phyloP scores from a whole-genome alignment of 2,888 invertebrate genomes.

The Alloscopus bannaensis region DNA sequence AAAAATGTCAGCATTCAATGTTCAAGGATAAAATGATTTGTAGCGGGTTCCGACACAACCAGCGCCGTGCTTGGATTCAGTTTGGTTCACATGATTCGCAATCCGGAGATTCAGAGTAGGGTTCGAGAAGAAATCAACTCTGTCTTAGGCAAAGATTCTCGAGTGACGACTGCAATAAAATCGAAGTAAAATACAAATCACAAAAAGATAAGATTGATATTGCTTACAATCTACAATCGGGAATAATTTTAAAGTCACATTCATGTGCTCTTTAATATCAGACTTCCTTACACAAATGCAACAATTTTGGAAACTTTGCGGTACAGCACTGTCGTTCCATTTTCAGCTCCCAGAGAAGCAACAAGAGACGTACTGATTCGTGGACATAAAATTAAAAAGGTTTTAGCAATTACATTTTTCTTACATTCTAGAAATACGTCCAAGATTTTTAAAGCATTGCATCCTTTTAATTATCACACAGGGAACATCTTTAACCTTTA shows the following conservation, averaged over 20 bases:
- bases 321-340: too few species aligned
- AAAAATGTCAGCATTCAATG: neutral
- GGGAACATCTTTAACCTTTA: too few species aligned
- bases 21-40: conserved; percentile 62
- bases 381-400: too few species aligned
- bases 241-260: too few species aligned
- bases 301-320: neutral
- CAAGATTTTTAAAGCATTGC: too few species aligned
- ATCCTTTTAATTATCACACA: too few species aligned
- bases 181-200: neutral
- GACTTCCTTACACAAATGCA: neutral
- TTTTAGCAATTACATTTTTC: too few species aligned
- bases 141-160: neutral
- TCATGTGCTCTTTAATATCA: too few species aligned
- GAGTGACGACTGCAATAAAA: neutral
- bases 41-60: conserved; percentile 73
- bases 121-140: conserved; percentile 74
- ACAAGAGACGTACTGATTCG: too few species aligned
- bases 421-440: too few species aligned
- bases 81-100: conserved; percentile 73
- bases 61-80: conserved; percentile 71
- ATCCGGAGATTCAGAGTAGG: conserved; percentile 71
- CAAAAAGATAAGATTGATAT: neutral
- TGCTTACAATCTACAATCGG: too few species aligned
- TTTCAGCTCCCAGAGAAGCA: too few species aligned